These are phyloP conservation scores for Amblyjoppa fuscipennis DNA, from an alignment of 2,888 invertebrate species.

Conservation along the genomic window DNA sequence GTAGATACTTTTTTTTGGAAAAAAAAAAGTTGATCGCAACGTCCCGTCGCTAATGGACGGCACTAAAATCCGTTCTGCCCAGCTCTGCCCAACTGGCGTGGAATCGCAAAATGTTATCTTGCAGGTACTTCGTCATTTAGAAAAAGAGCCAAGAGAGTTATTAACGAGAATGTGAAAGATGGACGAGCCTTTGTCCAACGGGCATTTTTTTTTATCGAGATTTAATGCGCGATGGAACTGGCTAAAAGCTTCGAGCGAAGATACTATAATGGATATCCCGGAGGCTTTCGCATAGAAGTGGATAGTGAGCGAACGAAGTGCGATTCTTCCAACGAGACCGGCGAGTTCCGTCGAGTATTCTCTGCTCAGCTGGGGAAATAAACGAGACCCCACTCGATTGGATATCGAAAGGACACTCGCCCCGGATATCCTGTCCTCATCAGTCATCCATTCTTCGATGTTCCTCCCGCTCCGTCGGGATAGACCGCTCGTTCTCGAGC, in stretches of 20 bases:
- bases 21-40: background rate
- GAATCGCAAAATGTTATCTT: background rate
- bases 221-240: slow-evolving; percentile 7
- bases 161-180: slow-evolving; percentile 32
- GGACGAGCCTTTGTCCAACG: slow-evolving; percentile 46
- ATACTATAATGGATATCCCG: slow-evolving; percentile 35
- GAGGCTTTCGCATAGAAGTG: slow-evolving; percentile 3
- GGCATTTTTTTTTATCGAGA: slow-evolving; percentile 17
- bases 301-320: slow-evolving; percentile 27
- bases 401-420: slow-evolving; percentile 65
- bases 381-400: slow-evolving; percentile 53
- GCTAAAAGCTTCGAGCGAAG: slow-evolving; percentile 30
- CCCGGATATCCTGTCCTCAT: slow-evolving; percentile 61
- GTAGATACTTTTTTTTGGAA: no score
- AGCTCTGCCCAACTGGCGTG: background rate
- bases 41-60: background rate
- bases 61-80: background rate
- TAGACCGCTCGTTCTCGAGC: slow-evolving; percentile 6
- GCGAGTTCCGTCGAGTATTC: slow-evolving; percentile 27
- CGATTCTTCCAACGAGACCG: slow-evolving; percentile 32
- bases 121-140: background rate
- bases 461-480: slow-evolving; percentile 14
- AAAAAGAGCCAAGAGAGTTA: background rate
- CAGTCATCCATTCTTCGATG: slow-evolving; percentile 62
- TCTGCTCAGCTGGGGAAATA: slow-evolving; percentile 31